These are phyloP conservation scores for Xiphophorus birchmanni DNA, from an alignment of 2,797 vertebrate genomes.

Conservation along the genomic window DNA sequence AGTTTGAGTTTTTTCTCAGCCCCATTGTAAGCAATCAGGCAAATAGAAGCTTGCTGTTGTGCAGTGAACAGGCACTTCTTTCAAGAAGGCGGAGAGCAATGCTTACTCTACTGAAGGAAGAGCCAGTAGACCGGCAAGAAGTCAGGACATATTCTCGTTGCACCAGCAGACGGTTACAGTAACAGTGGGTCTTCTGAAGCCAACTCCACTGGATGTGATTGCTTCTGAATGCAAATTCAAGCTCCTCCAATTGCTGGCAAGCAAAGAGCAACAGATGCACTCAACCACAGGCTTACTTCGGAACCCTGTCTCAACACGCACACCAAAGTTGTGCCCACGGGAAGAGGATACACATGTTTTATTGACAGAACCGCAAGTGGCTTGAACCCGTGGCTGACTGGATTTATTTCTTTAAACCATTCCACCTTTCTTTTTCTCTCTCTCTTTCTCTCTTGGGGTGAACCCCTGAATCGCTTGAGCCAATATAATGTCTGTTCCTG, in stretches of 20 bases:
- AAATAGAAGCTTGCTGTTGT: slow-evolving; percentile 78
- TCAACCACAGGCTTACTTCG: slow-evolving; percentile 59
- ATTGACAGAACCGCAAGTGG: slow-evolving; percentile 68
- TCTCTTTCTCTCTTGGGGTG: slow-evolving; percentile 37
- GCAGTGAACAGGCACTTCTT: slow-evolving; percentile 72
- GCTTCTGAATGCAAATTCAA: slow-evolving; percentile 61
- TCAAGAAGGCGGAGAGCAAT: slow-evolving; percentile 77
- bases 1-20: slow-evolving; percentile 76
- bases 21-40: slow-evolving; percentile 84
- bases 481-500: slow-evolving; percentile 70
- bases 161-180: slow-evolving; percentile 56
- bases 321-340: slow-evolving; percentile 49
- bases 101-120: slow-evolving; percentile 71
- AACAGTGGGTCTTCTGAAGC: slow-evolving; percentile 66
- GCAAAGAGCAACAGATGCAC: slow-evolving; percentile 74
- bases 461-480: slow-evolving; percentile 41
- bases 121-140: slow-evolving; percentile 67
- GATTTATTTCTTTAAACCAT: slow-evolving; percentile 2
- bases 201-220: slow-evolving; percentile 63
- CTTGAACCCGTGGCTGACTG: slow-evolving; percentile 59
- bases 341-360: slow-evolving; percentile 65
- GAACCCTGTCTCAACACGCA: slow-evolving; percentile 50
- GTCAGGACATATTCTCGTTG: slow-evolving; percentile 66
- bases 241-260: slow-evolving; percentile 47
- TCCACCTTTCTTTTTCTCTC: not conserved